Evolutionary conservation across 2,797 vertebrate species (phyloP).

Genomic region (Rhinella marina): DNA sequence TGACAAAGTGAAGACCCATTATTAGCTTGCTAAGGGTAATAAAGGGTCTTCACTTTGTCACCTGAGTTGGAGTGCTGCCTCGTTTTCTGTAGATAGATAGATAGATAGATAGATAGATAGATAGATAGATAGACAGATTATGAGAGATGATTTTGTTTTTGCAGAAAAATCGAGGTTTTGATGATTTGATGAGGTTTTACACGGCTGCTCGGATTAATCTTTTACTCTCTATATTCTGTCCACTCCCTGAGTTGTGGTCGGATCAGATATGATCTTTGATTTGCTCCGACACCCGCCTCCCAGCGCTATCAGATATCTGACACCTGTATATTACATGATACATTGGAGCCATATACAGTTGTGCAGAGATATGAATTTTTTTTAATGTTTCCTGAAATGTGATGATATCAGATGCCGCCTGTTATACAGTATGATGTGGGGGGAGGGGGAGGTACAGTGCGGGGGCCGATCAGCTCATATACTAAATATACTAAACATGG

Average conservation of each 20-base stretch:
- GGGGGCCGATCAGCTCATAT: neutral
- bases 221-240: neutral
- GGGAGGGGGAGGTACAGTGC: neutral
- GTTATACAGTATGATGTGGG: neutral
- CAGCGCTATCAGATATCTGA: neutral
- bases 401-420: neutral
- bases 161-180: too few species aligned
- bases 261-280: neutral
- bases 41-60: too few species aligned
- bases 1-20: too few species aligned
- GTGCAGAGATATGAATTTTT: neutral
- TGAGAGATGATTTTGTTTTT: too few species aligned
- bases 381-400: neutral
- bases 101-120: too few species aligned
- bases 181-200: neutral
- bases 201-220: neutral
- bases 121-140: too few species aligned
- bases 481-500: neutral
- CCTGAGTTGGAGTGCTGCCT: too few species aligned
- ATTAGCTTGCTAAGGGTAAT: too few species aligned
- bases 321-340: neutral
- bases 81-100: too few species aligned
- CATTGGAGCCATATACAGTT: neutral
- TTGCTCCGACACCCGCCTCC: too few species aligned
- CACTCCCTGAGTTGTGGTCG: too few species aligned